These are phyloP conservation scores for Aphaenogaster rudis DNA, from an alignment of 1,140 invertebrate genomes.

Conservation along the genomic window DNA sequence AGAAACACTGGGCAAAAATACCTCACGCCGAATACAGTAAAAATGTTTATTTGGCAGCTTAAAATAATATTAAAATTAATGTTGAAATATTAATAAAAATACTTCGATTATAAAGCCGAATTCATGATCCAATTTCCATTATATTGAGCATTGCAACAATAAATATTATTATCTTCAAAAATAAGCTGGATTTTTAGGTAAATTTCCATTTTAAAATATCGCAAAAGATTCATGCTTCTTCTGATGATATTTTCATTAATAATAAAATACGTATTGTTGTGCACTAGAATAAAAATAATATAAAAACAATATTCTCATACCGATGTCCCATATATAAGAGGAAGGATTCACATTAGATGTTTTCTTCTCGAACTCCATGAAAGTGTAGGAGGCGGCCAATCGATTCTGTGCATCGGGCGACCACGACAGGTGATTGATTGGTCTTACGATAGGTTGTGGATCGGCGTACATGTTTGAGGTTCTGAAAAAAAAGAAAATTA, in stretches of 20 bases:
- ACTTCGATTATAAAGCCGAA: not conserved
- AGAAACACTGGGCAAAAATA: not conserved
- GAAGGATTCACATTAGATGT: constrained; percentile 86
- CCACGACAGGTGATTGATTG: constrained; percentile 95
- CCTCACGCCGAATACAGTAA: not conserved
- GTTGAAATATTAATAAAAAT: constrained; percentile 1
- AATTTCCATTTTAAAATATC: not conserved
- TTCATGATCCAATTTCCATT: not conserved
- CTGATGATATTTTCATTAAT: not conserved
- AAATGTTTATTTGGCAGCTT: not conserved
- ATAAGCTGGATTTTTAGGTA: not conserved
- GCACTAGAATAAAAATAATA: constrained; percentile 26
- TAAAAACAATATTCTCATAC: constrained; percentile 85
- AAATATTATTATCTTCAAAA: not conserved
- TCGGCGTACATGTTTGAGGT: constrained; percentile 86
- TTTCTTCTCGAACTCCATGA: constrained; percentile 90
- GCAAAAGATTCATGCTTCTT: not conserved
- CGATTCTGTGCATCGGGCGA: constrained; percentile 93
- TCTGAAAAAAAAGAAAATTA: constrained; percentile 67
- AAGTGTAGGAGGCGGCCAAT: constrained; percentile 94
- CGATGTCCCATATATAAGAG: constrained; percentile 96
- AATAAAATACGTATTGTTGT: not conserved
- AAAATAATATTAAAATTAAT: constrained; percentile 22
- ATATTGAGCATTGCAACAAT: not conserved
- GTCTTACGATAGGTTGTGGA: constrained; percentile 89